phyloP scores from a whole-genome alignment of 2,113 vertebrate species.

The Stegastes partitus region DNA sequence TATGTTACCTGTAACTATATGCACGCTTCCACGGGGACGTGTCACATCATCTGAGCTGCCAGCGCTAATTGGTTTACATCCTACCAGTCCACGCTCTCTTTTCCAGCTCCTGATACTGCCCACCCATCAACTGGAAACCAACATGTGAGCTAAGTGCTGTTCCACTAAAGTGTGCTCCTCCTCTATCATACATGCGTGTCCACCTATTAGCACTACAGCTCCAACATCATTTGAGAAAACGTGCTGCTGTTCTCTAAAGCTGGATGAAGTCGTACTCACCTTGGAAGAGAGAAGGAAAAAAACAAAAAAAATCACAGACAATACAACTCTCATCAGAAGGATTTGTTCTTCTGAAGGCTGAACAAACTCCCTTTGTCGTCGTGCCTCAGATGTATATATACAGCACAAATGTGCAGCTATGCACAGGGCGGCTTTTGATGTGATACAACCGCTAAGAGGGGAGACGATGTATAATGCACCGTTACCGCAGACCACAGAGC shows the following conservation, averaged over 20 bases:
- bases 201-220: too few relatives aligned
- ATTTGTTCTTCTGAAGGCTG: not conserved
- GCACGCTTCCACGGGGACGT: slow-evolving; percentile 25
- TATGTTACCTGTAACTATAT: slow-evolving; percentile 36
- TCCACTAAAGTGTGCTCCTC: too few relatives aligned
- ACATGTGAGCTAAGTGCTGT: not conserved
- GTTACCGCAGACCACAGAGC: not conserved
- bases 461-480: not conserved
- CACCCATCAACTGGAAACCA: not conserved
- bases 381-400: not conserved
- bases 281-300: too few relatives aligned
- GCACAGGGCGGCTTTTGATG: not conserved
- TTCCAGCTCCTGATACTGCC: slow-evolving; percentile 1
- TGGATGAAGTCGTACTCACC: too few relatives aligned
- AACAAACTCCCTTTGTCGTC: not conserved
- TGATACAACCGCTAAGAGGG: not conserved
- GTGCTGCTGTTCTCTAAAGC: too few relatives aligned
- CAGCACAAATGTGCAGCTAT: not conserved
- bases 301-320: not conserved
- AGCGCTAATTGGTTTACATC: slow-evolving; percentile 12
- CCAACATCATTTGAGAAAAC: too few relatives aligned
- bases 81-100: slow-evolving; percentile 6
- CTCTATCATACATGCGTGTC: too few relatives aligned
- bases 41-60: slow-evolving; percentile 2
- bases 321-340: not conserved